Conservation (phyloP, 2,888 invertebrate genomes). For the Anarsia innoxiella region DNA sequence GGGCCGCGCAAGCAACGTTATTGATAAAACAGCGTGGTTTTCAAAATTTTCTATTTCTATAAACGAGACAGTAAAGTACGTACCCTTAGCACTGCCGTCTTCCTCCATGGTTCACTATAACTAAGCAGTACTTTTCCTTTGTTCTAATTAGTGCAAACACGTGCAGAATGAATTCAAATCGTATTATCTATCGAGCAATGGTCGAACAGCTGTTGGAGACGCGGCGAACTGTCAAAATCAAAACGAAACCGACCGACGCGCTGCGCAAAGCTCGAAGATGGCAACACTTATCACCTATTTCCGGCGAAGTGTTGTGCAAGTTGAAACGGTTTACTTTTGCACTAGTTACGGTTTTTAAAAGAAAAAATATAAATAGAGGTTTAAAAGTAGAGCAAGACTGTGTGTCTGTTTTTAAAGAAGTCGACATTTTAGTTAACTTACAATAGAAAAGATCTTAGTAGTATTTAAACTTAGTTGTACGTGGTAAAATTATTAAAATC, state of each 20-base stretch:
- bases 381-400: no score
- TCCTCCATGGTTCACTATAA: conserved; percentile 47
- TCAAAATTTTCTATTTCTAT: conserved; percentile 12
- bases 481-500: no score
- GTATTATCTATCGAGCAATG: conserved; percentile 39
- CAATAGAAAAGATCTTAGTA: no score
- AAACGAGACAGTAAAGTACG: conserved; percentile 17
- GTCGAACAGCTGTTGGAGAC: conserved; percentile 66
- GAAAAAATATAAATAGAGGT: no score
- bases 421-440: no score
- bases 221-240: conserved; percentile 61
- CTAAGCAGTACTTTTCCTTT: conserved; percentile 17
- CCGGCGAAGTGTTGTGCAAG: conserved; percentile 19
- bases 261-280: conserved; percentile 21
- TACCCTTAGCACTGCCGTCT: conserved; percentile 50
- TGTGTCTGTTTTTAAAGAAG: no score
- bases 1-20: conserved; percentile 6
- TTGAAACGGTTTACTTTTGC: not conserved
- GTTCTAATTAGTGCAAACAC: conserved; percentile 36
- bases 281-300: conserved; percentile 33
- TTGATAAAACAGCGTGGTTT: conserved; percentile 19
- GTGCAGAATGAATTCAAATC: conserved; percentile 49
- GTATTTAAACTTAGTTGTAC: no score
- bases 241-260: conserved; percentile 44
- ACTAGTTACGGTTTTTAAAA: conserved; percentile 5